A percentile compares a stretch with the other conserved stretches of the same genome.
These are phyloP conservation scores for Lasioglossum villosulum DNA, from an alignment of 2,888 invertebrate species.

Conservation along the genomic window DNA sequence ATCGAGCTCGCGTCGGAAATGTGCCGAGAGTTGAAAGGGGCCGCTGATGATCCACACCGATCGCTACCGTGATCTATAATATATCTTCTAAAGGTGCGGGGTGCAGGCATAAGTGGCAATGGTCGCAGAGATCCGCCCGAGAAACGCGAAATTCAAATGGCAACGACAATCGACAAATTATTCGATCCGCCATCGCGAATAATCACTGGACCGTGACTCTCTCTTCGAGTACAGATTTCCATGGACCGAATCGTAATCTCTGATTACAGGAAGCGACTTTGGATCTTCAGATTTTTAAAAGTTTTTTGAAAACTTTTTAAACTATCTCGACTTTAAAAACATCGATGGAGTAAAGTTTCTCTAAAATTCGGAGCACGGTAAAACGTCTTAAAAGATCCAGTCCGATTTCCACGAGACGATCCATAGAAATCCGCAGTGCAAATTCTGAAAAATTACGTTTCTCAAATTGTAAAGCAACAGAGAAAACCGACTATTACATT, in stretches of 20 bases:
- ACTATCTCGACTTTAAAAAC: not conserved
- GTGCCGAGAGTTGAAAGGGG: not conserved
- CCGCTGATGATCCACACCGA: not conserved
- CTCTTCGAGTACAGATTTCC: too few relatives aligned
- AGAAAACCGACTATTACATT: not conserved
- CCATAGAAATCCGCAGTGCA: not conserved
- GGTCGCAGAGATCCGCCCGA: constrained; percentile 7
- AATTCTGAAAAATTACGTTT: not conserved
- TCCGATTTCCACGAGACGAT: not conserved
- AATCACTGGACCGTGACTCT: too few relatives aligned
- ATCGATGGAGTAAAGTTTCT: not conserved
- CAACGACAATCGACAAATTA: not conserved
- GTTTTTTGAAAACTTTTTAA: not conserved
- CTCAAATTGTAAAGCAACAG: not conserved
- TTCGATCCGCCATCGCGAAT: too few relatives aligned
- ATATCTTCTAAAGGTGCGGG: constrained; percentile 39
- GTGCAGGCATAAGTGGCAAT: constrained; percentile 33
- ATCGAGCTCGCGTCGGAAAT: constrained; percentile 3
- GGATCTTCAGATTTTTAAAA: too few relatives aligned
- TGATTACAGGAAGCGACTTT: too few relatives aligned
- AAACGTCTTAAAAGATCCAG: not conserved
- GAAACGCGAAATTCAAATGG: not conserved
- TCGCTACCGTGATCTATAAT: constrained; percentile 10
- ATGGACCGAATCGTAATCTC: too few relatives aligned
- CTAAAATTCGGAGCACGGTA: not conserved